Base-by-base conservation (phyloP, 2,888 invertebrate genomes). In the Luffia ferchaultella region DNA sequence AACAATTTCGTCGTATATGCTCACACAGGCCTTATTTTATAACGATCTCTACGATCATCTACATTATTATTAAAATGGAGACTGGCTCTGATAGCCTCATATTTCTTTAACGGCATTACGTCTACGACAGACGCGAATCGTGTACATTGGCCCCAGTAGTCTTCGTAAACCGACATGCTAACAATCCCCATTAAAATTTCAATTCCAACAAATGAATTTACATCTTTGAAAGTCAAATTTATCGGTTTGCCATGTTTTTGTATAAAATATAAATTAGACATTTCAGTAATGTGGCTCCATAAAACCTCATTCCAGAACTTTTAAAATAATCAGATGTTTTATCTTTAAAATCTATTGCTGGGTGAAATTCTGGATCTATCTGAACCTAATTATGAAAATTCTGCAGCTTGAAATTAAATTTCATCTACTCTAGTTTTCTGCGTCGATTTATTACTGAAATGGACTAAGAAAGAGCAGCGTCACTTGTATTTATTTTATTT, bases 1-100 rank as follows among this genome's bases (percentile, higher is more conserved):
- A 19, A 19, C 44, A 46, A 20, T 52, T 52, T 19, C 46, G 18
- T 18, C 45, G 45, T 19, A 45, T 9, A 18, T 45, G 45, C 18
- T 43, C 43, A 12, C 16, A 43, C 45, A 18, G 45, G 3, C 18
- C 45, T 18, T 7, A 45, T n/a, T 45, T 45, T 45, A 18, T 18
- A 5, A 18, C 18, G 18, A 18, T 16, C 2, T 7, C 7, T 16
- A 45, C 18, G 17, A 45, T 7, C 12, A 45, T 18, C 17, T 18
- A 45, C 9, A 18, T 45, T 16, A 18, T 12, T 45, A 45, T 45
- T 45, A 9, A 5, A 18, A 18, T 15, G 40, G 7, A 40, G 7
- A 40, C 40, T 40, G 17, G 45, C 16, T 45, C 45, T 16, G 17
- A 45, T 45, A 40, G 40, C 40, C 7, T 45, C 18, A 18, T 45